Percentiles rank a stretch among this genome's conserved stretches.
These are phyloP conservation scores for Chanos chanos DNA, from an alignment of 2,797 vertebrate genomes.

Conservation along the genomic window DNA sequence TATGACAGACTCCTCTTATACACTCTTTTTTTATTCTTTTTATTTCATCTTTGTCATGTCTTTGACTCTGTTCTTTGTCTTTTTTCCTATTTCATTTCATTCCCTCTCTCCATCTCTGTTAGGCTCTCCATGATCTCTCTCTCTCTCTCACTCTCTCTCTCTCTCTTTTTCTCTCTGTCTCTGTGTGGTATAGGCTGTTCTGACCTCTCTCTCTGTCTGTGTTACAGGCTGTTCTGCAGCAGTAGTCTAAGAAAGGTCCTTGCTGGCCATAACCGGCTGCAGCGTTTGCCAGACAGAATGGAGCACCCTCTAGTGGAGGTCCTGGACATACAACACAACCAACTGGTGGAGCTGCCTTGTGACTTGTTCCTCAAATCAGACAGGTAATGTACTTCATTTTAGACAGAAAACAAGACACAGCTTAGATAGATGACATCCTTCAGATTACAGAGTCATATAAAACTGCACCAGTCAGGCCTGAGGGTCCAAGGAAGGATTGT, in stretches of 20 bases:
- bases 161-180: slow-evolving; percentile 2
- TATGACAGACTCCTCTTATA: slow-evolving; percentile 4
- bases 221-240: slow-evolving; percentile 84
- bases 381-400: slow-evolving; percentile 72
- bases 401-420: background rate
- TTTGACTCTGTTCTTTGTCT: no score
- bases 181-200: slow-evolving; percentile 74
- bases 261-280: slow-evolving; percentile 84
- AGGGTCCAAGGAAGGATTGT: no score
- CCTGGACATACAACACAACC: slow-evolving; percentile 93
- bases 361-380: slow-evolving; percentile 91
- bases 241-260: slow-evolving; percentile 89
- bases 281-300: slow-evolving; percentile 85
- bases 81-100: no score
- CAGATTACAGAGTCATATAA: no score
- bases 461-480: no score
- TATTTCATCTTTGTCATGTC: no score
- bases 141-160: background rate
- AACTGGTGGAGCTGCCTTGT: slow-evolving; percentile 86
- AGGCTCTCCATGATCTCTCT: background rate
- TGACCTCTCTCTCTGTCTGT: slow-evolving; percentile 53
- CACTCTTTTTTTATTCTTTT: no score
- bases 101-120: no score
- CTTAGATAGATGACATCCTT: no score
- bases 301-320: slow-evolving; percentile 88